Percentiles rank a stretch among this genome's conserved stretches.
Conservation (phyloP, 2,888 invertebrate species). For the Zootermopsis nevadensis region DNA sequence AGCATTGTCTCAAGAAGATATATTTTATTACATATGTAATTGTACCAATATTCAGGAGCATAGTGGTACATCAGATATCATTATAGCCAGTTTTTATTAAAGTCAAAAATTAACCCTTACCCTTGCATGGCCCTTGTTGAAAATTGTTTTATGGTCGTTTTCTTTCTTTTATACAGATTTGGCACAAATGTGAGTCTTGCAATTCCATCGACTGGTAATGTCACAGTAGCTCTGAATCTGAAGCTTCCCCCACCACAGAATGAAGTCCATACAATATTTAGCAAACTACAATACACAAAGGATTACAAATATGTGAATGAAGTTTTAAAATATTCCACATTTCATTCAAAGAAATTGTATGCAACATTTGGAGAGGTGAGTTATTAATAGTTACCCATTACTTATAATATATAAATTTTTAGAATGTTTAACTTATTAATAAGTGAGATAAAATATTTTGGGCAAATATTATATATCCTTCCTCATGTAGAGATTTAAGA, state of each 20-base stretch:
- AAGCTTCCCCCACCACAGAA: constrained; percentile 73
- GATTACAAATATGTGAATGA: constrained; percentile 53
- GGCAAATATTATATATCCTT: too few relatives aligned
- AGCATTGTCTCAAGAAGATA: too few relatives aligned
- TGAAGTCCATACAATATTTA: constrained; percentile 69
- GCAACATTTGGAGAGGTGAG: constrained; percentile 44
- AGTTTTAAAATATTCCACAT: constrained; percentile 54
- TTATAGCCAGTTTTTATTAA: too few relatives aligned
- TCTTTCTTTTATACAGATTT: constrained; percentile 59
- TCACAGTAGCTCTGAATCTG: constrained; percentile 68
- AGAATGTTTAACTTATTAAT: too few relatives aligned
- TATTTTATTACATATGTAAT: too few relatives aligned
- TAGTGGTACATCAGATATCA: too few relatives aligned
- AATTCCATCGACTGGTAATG: constrained; percentile 63
- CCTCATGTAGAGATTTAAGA: too few relatives aligned
- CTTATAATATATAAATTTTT: too few relatives aligned
- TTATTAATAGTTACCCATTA: neutral
- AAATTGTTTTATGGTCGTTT: neutral
- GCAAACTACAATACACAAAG: constrained; percentile 54
- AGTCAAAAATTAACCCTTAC: too few relatives aligned
- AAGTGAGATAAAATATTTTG: too few relatives aligned
- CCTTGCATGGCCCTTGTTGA: too few relatives aligned
- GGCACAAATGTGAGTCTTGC: constrained; percentile 71
- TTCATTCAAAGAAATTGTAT: constrained; percentile 41
- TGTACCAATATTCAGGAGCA: too few relatives aligned